Base-by-base conservation (phyloP, 2,797 vertebrate genomes). In the Margarornis squamiger region DNA sequence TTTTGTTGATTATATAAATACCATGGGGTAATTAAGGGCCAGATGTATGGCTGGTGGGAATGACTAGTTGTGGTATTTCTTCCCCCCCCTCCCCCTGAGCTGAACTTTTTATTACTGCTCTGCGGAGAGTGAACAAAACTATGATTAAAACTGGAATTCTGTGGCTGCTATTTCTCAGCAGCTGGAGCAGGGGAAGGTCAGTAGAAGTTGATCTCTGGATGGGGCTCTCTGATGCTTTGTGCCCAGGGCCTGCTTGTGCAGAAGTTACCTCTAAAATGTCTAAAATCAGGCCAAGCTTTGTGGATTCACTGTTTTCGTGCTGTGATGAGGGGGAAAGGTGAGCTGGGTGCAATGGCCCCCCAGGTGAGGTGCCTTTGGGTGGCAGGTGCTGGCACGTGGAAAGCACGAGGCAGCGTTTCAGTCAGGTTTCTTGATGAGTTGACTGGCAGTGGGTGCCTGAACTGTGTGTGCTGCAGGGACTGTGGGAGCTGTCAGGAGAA, bases 1-100 rank as follows among this genome's bases (percentile, higher is more conserved):
- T 96, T 95, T 97, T 83, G 76, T 92, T 94, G 48, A 95, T 96
- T 96, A 96, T 90, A 97, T 95, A 96, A 97, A 97, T 93, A 95
- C 91, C 93, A 66, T 66, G 62, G 77, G 82, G 91, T 97, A 97
- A 97, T 96, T 97, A 97, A 97, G 92, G 95, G 94, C 91, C 97
- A 96, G 72, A 93, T 95, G 91, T 91, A 89, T 93, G 89, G 59
- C 94, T 96, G 75, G 34, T 94, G 66, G 91, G 88, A 93, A 92
- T 70, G 51, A 88, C 77, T 94, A 41, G 70, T 75, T 46, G 34
- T 22, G 46, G 46, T 81, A 65, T 88, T 93, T 57, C 71, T 84
- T 20, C 26, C 67, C 32, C 17, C 6, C 23, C 14, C 4, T 5
- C 13, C 12, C 26, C 9, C 30, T 20, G 2, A n/a, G 66, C 32